These are phyloP conservation scores for Wasmannia auropunctata DNA, from an alignment of 1,140 invertebrate species.

Conservation along the genomic window DNA sequence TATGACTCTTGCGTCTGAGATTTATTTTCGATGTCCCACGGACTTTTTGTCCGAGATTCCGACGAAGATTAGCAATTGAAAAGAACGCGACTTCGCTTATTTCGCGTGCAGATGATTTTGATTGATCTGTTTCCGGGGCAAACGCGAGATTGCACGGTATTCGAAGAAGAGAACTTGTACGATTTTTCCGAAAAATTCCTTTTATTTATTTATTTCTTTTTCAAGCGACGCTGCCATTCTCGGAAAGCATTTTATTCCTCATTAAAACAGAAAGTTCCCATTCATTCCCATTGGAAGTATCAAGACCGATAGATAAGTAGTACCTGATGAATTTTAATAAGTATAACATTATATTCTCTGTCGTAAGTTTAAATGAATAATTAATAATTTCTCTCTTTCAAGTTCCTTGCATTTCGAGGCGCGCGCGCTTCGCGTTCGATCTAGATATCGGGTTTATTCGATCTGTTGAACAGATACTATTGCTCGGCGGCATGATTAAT, in stretches of 20 bases:
- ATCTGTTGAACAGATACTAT: constrained; percentile 13
- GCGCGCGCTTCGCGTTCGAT: background rate
- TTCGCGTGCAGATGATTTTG: background rate
- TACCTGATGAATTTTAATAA: constrained; percentile 1
- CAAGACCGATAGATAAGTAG: background rate
- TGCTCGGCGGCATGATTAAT: constrained; percentile 22
- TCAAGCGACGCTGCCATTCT: too few species aligned
- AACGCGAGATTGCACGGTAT: too few species aligned
- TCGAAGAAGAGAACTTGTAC: too few species aligned
- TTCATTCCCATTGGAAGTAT: background rate
- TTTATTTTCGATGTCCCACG: background rate
- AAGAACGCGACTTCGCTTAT: too few species aligned
- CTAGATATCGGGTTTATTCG: constrained; percentile 45
- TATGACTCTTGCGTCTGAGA: background rate
- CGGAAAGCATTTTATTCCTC: background rate
- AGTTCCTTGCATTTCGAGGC: background rate
- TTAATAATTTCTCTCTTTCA: constrained; percentile 13
- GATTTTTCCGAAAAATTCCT: background rate
- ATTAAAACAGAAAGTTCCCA: background rate
- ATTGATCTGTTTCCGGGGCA: background rate
- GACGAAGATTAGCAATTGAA: background rate
- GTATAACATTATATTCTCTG: background rate
- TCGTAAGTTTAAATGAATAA: background rate
- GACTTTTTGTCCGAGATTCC: background rate
- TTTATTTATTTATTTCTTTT: too few species aligned